phyloP scores from a whole-genome alignment of 37 sponge, comb jelly and placozoan genomes.

The Oscarella lobularis region DNA sequence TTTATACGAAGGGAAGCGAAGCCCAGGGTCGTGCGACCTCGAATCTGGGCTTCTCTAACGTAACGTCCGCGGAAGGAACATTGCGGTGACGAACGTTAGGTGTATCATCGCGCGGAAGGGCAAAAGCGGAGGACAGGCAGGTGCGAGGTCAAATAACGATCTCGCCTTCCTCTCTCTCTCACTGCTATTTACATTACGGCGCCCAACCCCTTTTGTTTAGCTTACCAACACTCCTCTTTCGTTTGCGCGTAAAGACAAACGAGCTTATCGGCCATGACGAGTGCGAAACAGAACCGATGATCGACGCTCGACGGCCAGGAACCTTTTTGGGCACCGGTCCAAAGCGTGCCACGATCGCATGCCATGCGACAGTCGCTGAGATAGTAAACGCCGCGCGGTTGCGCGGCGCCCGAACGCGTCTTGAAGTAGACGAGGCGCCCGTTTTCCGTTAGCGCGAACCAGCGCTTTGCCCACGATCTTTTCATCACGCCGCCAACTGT shows the following conservation, averaged over 20 bases:
- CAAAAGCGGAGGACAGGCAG: no score
- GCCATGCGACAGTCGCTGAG: not conserved
- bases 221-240: slow-evolving; percentile 1
- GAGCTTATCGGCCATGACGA: not conserved
- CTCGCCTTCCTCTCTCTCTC: no score
- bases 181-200: no score
- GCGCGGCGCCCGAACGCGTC: not conserved
- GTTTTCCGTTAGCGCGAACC: slow-evolving; percentile 1
- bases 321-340: not conserved
- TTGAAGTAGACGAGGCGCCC: slow-evolving; percentile 1
- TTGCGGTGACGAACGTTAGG: no score
- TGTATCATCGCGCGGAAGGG: no score
- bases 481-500: not conserved
- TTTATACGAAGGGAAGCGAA: no score
- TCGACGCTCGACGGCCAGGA: not conserved
- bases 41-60: no score
- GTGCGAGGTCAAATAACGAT: no score
- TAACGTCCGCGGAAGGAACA: no score
- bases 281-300: not conserved
- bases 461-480: not conserved
- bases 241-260: not conserved
- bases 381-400: slow-evolving; percentile 3
- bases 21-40: no score
- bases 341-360: not conserved
- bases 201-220: no score